A percentile compares a stretch with the other conserved stretches of the same genome.
Conservation (phyloP, 1,140 invertebrate genomes). For the Wasmannia auropunctata region DNA sequence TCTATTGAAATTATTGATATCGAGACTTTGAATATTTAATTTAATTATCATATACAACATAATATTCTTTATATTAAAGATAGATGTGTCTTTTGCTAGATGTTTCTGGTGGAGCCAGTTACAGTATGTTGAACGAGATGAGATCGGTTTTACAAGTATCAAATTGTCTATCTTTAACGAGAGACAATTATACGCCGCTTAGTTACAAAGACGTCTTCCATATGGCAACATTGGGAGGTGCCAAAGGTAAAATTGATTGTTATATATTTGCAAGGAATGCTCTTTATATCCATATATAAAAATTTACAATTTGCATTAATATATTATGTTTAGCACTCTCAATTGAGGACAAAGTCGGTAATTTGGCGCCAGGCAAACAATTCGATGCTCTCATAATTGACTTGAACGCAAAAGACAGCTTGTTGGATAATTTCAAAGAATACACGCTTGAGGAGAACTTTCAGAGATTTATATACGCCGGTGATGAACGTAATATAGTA, state of each 20-base stretch:
- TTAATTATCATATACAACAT: background rate
- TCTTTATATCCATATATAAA: conserved; percentile 22
- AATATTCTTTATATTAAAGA: conserved; percentile 42
- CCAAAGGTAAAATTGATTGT: conserved; percentile 87
- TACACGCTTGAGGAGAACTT: conserved; percentile 87
- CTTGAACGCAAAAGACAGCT: conserved; percentile 85
- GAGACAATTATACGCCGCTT: conserved; percentile 86
- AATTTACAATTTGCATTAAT: conserved; percentile 28
- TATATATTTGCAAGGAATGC: conserved; percentile 4
- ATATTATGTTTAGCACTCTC: conserved; percentile 87
- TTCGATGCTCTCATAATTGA: conserved; percentile 94
- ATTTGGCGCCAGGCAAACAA: conserved; percentile 92
- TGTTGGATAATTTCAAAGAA: conserved; percentile 85
- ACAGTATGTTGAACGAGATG: conserved; percentile 92
- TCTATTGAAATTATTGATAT: no score
- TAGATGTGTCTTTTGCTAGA: conserved; percentile 86
- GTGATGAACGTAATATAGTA: conserved; percentile 93
- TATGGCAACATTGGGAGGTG: conserved; percentile 94
- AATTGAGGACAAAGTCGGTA: conserved; percentile 91
- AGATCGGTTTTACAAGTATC: conserved; percentile 90
- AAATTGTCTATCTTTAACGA: conserved; percentile 87
- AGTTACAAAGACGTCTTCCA: conserved; percentile 92
- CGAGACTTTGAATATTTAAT: background rate
- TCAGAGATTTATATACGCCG: conserved; percentile 93
- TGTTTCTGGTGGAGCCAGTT: conserved; percentile 92